Percentiles rank a stretch among this genome's conserved stretches.
These are phyloP conservation scores for Odontophorus gujanensis DNA, from an alignment of 2,113 vertebrate genomes.

Conservation along the genomic window DNA sequence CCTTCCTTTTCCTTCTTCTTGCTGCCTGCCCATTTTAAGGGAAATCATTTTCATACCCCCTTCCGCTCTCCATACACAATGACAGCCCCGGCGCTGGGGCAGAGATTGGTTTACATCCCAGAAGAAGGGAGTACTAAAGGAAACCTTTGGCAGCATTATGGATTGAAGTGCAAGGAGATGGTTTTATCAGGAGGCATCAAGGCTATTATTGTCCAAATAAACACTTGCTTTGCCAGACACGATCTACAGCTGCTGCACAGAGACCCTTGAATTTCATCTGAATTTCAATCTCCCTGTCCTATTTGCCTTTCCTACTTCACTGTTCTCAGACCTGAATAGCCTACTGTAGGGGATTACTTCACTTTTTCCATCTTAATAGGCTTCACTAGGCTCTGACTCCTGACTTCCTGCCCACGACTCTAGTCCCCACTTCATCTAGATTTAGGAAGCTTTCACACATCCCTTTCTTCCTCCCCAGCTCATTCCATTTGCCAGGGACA, in stretches of 20 bases:
- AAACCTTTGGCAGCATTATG: slow-evolving; percentile 71
- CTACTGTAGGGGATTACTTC: slow-evolving; percentile 53
- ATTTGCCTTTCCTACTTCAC: background rate
- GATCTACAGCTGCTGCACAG: slow-evolving; percentile 34
- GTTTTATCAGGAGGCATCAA: slow-evolving; percentile 63
- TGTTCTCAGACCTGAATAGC: slow-evolving; percentile 45
- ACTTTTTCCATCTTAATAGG: slow-evolving; percentile 56
- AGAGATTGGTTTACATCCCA: slow-evolving; percentile 76
- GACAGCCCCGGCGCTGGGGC: background rate
- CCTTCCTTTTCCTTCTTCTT: background rate
- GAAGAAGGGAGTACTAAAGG: slow-evolving; percentile 64
- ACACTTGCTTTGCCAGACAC: slow-evolving; percentile 18
- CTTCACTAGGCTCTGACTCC: slow-evolving; percentile 47
- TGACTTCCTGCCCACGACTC: slow-evolving; percentile 40
- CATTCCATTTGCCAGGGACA: background rate
- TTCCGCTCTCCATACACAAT: background rate
- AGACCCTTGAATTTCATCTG: slow-evolving; percentile 31
- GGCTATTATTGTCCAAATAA: slow-evolving; percentile 65
- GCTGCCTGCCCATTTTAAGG: background rate
- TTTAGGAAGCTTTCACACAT: background rate
- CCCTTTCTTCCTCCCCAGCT: background rate
- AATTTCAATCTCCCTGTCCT: slow-evolving; percentile 3
- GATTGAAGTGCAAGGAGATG: slow-evolving; percentile 71
- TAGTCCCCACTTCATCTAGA: background rate
- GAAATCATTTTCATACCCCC: slow-evolving; percentile 69